Conservation (phyloP, 1,140 invertebrate genomes). For the Caligus rogercresseyi region DNA sequence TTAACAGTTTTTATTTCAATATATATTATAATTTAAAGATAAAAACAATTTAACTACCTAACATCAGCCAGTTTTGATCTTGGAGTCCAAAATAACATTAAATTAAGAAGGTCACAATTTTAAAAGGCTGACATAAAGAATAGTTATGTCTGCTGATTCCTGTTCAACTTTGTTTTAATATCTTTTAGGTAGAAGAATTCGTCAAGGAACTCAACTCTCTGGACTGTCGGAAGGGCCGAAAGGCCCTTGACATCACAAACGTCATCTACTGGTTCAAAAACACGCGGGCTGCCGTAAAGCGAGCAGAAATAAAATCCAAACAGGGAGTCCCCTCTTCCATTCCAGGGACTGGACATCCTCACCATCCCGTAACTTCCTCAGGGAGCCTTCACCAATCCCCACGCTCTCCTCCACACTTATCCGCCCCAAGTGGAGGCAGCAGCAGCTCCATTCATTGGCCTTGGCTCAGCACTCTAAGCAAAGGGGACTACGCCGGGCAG, state of each 20-base stretch:
- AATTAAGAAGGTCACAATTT: neutral
- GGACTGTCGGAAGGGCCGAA: constrained; percentile 71
- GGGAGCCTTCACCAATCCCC: neutral
- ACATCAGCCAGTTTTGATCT: no score
- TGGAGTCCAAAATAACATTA: no score
- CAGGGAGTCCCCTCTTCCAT: constrained; percentile 18
- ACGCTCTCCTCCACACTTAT: neutral
- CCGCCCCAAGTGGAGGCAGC: neutral
- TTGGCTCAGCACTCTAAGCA: neutral
- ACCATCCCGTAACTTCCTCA: neutral
- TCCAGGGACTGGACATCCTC: neutral
- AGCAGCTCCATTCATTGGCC: neutral
- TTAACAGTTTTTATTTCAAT: no score
- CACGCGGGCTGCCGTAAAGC: constrained; percentile 78
- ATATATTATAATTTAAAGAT: no score
- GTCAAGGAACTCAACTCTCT: constrained; percentile 77
- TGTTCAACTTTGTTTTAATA: constrained; percentile 18
- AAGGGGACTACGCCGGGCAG: neutral
- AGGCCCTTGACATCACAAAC: constrained; percentile 87
- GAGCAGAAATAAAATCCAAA: constrained; percentile 31
- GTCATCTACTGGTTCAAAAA: constrained; percentile 98
- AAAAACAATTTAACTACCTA: no score
- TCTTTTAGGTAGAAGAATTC: constrained; percentile 69
- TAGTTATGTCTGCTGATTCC: neutral
- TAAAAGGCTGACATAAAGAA: neutral